Conservation (phyloP, 2,888 invertebrate genomes). For the Spilosoma lubricipeda region DNA sequence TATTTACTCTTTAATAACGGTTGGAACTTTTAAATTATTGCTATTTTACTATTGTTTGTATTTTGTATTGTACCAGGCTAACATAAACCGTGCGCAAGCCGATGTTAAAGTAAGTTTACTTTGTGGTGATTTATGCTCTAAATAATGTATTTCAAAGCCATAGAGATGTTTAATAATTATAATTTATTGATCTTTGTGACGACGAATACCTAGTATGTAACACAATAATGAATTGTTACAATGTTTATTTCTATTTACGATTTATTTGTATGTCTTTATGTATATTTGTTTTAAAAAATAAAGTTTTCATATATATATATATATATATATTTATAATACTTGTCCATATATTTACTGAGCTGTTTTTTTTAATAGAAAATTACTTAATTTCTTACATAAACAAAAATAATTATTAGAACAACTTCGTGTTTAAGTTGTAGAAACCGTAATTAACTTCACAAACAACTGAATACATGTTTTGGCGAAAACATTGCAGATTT, state of each 20-base stretch:
- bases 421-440: neutral
- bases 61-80: constrained; percentile 17
- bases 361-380: neutral
- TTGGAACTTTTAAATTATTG: constrained; percentile 24
- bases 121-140: constrained; percentile 5
- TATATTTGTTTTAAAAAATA: neutral
- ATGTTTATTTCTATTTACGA: neutral
- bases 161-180: constrained; percentile 2
- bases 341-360: neutral
- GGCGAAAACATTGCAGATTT: neutral
- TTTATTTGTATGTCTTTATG: neutral
- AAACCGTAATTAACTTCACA: neutral
- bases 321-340: too few relatives aligned
- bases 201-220: neutral
- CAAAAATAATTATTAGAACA: neutral
- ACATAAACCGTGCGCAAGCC: constrained; percentile 20
- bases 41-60: constrained; percentile 29
- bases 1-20: constrained; percentile 27
- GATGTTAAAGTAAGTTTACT: constrained; percentile 13
- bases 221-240: neutral
- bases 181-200: constrained; percentile 4
- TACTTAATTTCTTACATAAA: neutral
- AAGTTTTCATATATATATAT: too few relatives aligned
- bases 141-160: neutral
- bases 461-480: neutral